Evolutionary conservation across 2,888 invertebrate genomes (phyloP).

Genomic region (Zaprionus bogoriensis): DNA sequence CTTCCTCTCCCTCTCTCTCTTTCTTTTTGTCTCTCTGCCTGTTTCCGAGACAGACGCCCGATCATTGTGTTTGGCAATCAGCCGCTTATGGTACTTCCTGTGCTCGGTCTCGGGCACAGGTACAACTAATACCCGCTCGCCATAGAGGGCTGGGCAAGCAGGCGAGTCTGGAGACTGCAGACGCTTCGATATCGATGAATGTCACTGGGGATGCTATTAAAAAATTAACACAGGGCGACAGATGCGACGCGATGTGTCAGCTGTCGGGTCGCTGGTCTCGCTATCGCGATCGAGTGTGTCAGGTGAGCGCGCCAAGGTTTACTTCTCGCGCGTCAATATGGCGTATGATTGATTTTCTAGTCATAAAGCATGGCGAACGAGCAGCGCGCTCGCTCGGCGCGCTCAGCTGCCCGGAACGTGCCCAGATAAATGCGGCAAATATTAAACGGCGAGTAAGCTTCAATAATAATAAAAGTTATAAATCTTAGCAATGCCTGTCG

Average conservation of each 20-base stretch:
- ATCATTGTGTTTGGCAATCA: conserved; percentile 47
- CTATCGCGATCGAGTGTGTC: too few relatives aligned
- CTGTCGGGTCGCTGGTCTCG: too few relatives aligned
- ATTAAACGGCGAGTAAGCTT: conserved; percentile 74
- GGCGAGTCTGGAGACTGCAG: conserved; percentile 48
- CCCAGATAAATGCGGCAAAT: conserved; percentile 69
- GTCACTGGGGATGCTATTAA: conserved; percentile 58
- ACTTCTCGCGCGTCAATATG: conserved; percentile 47
- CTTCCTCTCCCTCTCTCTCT: neutral
- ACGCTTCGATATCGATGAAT: conserved; percentile 70
- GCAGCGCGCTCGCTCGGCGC: too few relatives aligned
- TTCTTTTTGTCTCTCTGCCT: neutral
- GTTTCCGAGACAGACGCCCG: conserved; percentile 3
- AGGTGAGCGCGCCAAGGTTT: conserved; percentile 40
- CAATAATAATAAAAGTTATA: conserved; percentile 81
- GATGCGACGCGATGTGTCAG: conserved; percentile 28
- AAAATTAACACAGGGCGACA: conserved; percentile 62
- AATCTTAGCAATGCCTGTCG: conserved; percentile 70
- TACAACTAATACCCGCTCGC: conserved; percentile 15
- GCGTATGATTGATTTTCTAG: conserved; percentile 73
- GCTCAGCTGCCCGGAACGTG: conserved; percentile 35
- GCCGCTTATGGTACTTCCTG: conserved; percentile 33
- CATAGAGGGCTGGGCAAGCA: conserved; percentile 51
- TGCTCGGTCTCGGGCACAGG: neutral
- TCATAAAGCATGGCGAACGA: conserved; percentile 50